Evolutionary conservation across 2,113 vertebrate species (phyloP), one percentile per base, ranked within the genome.

Genomic region (Rhombomys opimus): DNA sequence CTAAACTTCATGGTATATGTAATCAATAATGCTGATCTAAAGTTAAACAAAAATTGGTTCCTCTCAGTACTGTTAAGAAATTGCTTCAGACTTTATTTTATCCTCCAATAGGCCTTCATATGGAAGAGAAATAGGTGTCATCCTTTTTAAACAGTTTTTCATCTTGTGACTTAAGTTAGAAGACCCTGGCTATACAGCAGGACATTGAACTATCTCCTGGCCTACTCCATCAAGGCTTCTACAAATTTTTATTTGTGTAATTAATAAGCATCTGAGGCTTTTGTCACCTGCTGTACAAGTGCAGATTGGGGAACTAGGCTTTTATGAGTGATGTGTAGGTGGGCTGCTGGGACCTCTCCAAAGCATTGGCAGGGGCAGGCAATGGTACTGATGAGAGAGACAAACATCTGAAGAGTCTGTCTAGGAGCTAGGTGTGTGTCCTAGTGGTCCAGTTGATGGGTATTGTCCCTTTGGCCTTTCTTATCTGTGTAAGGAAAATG

Each of bases 1-100:
- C 52, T 92, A 88, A 94, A 93, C 25, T 76, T 91, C 90, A 72
- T 14, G 50, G 9, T 32, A 2, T 38, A 15, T 86, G 22, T 91
- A 81, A 82, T 57, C 46, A 89, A 52, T 87, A 90, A 88, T 9
- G 5, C 52, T 72, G 41, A 82, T 27, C 25, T 89, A 72, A 95
- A 76, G 46, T 81, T 35, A 52, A 57, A 67, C 87, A 61, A 50
- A n/a, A n/a, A 76, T 65, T 87, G 41, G 20, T 70, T 50, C 50
- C 13, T 90, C 90, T 84, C n/a, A 59, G 3, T 41, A 32, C 46
- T 32, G 41, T 92, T 76, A 52, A n/a, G 63, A 50, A 86, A 72
- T 65, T 61, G 54, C 25, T 85, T 94, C 38, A 96, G 73, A 86
- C 72, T 92, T 78, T 63, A 61, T 72, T 77, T 82, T 92, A 46